Base-by-base conservation (phyloP, 30 jellyfish, hydroid and myxozoan species). In the Turritopsis dohrnii region DNA sequence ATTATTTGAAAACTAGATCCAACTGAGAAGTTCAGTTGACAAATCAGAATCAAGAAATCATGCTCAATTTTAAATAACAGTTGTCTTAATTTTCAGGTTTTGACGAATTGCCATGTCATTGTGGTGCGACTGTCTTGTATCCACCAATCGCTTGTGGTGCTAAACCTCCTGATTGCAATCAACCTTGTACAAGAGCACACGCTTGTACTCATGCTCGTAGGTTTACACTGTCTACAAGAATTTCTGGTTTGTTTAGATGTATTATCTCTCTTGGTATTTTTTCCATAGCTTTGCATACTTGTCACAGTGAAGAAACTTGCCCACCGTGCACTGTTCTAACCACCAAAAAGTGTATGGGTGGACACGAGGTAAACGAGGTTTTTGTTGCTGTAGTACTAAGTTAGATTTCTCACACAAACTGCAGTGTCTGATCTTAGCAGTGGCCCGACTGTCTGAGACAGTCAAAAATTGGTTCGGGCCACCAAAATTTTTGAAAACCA, bases 91-190 rank as follows among this genome's bases (percentile, higher is more conserved):
- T 69, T 91, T 9, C 28, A 94, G 99, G 99, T 75, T 94, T 94
- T 72, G 99, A 94, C 7, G 99, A 94, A 54, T 86, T 94, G 71
- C 66, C 96, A 18, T 94, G 99, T 66, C 73, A 84, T 81, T 94
- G 99, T 77, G 99, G 99, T 29, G 88, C 86, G 53, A 94, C 99
- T 27, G 94, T 94, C 25, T 88, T 82, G 66, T 83, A 87, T 52
- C 99, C 99, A 25, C 99, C 99, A 9, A 94, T 94, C 28, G 96
- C 96, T 5, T 94, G 99, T 74, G 96, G 96, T n/a, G 80, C 99
- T 18, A 90, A 96, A n/a, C 84, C 95, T 41, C 99, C 96, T 29
- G 96, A 94, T 79, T 94, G 99, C 81, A 53, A 79, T 22, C 83
- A 85, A 79, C 96, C 88, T 25, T 94, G 99, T 88, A 76, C 91